A percentile compares a stretch with the other conserved stretches of the same genome.
Conservation (phyloP, 2,888 invertebrate genomes). For the Parnassius apollo region DNA sequence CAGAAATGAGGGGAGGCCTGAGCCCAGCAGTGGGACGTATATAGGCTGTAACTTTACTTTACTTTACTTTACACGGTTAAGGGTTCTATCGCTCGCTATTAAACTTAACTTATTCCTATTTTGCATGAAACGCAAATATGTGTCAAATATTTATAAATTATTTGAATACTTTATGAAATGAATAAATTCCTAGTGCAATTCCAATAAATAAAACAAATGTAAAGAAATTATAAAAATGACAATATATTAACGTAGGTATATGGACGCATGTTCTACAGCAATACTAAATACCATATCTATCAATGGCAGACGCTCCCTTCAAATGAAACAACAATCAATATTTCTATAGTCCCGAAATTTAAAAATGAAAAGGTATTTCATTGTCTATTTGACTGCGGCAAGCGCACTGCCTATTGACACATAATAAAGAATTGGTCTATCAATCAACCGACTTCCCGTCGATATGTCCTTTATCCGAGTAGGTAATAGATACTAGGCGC, state of each 20-base stretch:
- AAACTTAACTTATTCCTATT: too few species aligned
- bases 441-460: conserved; percentile 32
- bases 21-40: too few species aligned
- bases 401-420: neutral
- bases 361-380: conserved; percentile 5
- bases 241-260: neutral
- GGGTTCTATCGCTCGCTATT: too few species aligned
- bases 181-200: too few species aligned
- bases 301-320: neutral
- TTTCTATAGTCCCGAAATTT: neutral
- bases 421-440: conserved; percentile 28
- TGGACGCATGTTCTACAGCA: neutral
- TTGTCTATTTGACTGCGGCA: conserved; percentile 25
- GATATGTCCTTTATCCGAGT: conserved; percentile 33
- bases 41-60: too few species aligned
- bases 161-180: too few species aligned
- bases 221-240: too few species aligned
- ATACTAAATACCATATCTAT: conserved; percentile 1
- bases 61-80: too few species aligned
- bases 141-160: too few species aligned
- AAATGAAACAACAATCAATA: conserved; percentile 9
- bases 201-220: too few species aligned
- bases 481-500: conserved; percentile 29
- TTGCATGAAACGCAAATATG: too few species aligned
- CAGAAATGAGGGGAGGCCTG: too few species aligned